phyloP scores from a whole-genome alignment of 2,113 vertebrate species.

The Ranitomeya variabilis region DNA sequence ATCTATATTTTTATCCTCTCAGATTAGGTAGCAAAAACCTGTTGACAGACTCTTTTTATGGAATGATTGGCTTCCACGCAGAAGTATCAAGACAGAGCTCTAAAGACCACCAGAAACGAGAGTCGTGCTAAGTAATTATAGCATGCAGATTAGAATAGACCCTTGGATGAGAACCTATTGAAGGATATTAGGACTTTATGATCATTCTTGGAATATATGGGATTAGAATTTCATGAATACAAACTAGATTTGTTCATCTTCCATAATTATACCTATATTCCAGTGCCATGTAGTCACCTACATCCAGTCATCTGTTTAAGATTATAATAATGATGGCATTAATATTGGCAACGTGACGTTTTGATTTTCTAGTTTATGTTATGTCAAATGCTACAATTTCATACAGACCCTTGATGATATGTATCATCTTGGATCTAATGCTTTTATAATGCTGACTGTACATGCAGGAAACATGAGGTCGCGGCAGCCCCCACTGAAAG shows the following conservation, averaged over 20 bases:
- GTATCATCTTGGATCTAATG: neutral
- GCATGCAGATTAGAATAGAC: too few species aligned
- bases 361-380: constrained; percentile 1
- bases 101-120: neutral
- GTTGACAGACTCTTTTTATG: too few species aligned
- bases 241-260: neutral
- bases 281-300: neutral
- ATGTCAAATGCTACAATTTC: constrained; percentile 14
- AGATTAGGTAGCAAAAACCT: too few species aligned
- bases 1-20: too few species aligned
- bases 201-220: neutral
- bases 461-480: neutral
- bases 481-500: neutral
- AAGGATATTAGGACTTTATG: neutral
- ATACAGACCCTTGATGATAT: neutral
- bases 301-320: neutral
- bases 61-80: neutral
- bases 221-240: neutral
- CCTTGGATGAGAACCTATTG: neutral
- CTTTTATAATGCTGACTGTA: constrained; percentile 2
- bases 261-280: neutral
- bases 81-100: neutral
- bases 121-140: neutral
- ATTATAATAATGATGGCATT: neutral
- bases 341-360: neutral